These are phyloP conservation scores for Drosophila rubida DNA, from an alignment of 2,888 invertebrate species.

Conservation along the genomic window DNA sequence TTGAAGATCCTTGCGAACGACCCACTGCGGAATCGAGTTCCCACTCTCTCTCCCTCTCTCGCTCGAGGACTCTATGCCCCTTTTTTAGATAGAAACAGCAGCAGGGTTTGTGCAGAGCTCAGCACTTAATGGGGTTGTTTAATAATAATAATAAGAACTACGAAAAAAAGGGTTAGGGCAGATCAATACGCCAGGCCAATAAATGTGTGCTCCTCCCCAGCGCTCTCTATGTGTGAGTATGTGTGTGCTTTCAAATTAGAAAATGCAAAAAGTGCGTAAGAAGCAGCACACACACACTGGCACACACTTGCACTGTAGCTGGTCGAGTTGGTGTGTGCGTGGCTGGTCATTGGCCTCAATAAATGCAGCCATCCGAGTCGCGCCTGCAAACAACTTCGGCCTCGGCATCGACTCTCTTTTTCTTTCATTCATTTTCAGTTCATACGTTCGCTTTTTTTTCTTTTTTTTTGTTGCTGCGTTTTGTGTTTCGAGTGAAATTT, in stretches of 20 bases:
- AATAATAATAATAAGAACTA: constrained; percentile 68
- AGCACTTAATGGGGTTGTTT: constrained; percentile 75
- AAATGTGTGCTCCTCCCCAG: constrained; percentile 37
- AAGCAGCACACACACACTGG: constrained; percentile 55
- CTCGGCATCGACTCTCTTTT: constrained; percentile 1
- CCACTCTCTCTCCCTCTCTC: background rate
- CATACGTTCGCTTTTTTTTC: too few relatives aligned
- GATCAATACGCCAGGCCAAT: constrained; percentile 75
- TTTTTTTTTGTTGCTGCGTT: too few relatives aligned
- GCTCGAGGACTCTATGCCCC: constrained; percentile 4
- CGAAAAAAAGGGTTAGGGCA: constrained; percentile 59
- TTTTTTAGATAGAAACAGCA: constrained; percentile 55
- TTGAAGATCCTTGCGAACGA: constrained; percentile 25
- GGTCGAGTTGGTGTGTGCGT: constrained; percentile 27
- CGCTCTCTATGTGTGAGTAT: too few relatives aligned
- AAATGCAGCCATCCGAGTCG: constrained; percentile 72
- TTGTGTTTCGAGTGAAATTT: constrained; percentile 71
- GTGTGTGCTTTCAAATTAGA: constrained; percentile 69
- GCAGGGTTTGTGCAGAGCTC: constrained; percentile 18
- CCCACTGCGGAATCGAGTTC: constrained; percentile 54
- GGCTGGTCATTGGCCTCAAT: constrained; percentile 76
- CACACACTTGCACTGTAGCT: constrained; percentile 18
- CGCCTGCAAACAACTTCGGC: constrained; percentile 66
- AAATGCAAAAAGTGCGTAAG: constrained; percentile 79
- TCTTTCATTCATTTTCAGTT: constrained; percentile 4